Base-by-base conservation (phyloP, 2,113 vertebrate genomes). In the Antigone vipio region DNA sequence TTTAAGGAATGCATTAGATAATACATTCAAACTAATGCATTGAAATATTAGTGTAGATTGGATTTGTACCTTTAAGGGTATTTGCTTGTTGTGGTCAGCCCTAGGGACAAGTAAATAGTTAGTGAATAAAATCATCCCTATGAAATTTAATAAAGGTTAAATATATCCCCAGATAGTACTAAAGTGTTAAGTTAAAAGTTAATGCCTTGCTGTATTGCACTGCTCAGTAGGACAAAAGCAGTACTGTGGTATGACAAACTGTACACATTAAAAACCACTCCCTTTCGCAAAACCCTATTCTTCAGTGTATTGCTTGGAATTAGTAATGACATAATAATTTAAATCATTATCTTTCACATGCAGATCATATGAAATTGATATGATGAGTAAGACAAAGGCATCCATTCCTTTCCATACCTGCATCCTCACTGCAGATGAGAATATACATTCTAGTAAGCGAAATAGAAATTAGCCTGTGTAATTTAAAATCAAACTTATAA, bases 111-210 rank as follows among this genome's bases (percentile, higher is more conserved):
- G 79, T 89, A 91, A 93, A 89, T 68, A 91, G 29, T 87, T 85
- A 91, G 52, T 72, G 81, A 93, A 89, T 79, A 89, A 94, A 94
- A 93, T 79, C 4, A 1, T 53, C 38, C 58, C 42, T 76, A 62
- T 88, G 87, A 88, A 97, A 85, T 87, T 84, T 96, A 95, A 79
- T 79, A 91, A 91, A 93, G 62, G 35, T 93, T 89, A 92, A 94
- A 66, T 83, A 85, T 64, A 94, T 96, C 62, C 85, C 71, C 40
- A 69, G 74, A 76, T 15, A 76, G 34, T 58, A 87, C 23, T 92
- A 80, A 83, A 89, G n/a, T 42, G 24, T 68, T 81, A 91, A 89
- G 91, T 67, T 89, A 85, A 91, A 96, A 96, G 74, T 79, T 88
- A 94, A 79, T 68, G 45, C 44, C 45, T 85, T 93, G 24, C 49